Conservation (phyloP, 1,140 invertebrate genomes). For the Coptotermes formosanus region DNA sequence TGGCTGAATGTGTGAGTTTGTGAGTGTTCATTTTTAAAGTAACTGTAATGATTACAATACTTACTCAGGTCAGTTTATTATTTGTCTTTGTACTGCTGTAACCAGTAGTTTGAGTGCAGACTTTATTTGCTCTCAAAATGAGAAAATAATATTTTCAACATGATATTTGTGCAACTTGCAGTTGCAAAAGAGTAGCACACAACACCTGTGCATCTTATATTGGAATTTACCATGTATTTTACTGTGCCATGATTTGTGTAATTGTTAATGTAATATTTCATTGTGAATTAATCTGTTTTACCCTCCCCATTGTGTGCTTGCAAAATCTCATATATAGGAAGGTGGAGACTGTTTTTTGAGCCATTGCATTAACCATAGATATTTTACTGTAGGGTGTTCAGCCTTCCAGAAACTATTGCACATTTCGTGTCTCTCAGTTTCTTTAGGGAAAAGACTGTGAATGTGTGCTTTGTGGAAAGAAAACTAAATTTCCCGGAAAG, state of each 20-base stretch:
- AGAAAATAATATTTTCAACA: neutral
- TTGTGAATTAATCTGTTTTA: neutral
- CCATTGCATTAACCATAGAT: neutral
- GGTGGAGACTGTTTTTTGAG: neutral
- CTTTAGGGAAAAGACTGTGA: neutral
- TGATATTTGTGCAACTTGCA: neutral
- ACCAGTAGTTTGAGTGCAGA: slow-evolving; percentile 20
- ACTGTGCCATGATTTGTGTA: slow-evolving; percentile 26
- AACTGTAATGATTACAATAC: slow-evolving; percentile 36
- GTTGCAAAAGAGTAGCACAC: neutral
- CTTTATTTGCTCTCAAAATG: slow-evolving; percentile 23
- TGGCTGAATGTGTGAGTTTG: slow-evolving; percentile 25
- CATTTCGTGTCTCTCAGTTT: slow-evolving; percentile 16
- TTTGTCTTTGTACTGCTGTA: slow-evolving; percentile 26
- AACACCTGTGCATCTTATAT: slow-evolving; percentile 9
- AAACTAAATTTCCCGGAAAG: neutral
- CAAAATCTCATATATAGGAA: neutral
- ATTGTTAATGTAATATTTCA: slow-evolving; percentile 8
- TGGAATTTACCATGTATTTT: slow-evolving; percentile 20
- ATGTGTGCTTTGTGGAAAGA: neutral
- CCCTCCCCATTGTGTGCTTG: neutral
- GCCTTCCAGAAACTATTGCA: neutral
- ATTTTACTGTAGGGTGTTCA: slow-evolving; percentile 19
- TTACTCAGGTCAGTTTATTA: slow-evolving; percentile 36
- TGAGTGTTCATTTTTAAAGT: slow-evolving; percentile 31